Percentiles rank a stretch among this genome's conserved stretches.
Conservation (phyloP, 2,113 vertebrate genomes). For the Pao palembangensis region DNA sequence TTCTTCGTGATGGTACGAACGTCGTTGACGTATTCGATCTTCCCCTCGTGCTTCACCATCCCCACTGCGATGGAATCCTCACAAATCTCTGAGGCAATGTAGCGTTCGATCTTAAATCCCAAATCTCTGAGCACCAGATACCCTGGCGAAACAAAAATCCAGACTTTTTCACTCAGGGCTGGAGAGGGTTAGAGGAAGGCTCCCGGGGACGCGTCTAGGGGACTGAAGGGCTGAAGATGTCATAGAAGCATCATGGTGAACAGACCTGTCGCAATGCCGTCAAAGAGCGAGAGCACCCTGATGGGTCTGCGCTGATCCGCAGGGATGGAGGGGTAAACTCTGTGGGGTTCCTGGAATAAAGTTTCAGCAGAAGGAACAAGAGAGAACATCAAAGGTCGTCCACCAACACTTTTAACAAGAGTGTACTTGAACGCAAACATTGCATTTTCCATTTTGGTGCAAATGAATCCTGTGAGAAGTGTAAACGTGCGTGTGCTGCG, state of each 20-base stretch:
- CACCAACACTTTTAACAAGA: no score
- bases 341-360: conserved; percentile 81
- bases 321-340: conserved; percentile 87
- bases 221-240: background rate
- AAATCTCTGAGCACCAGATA: conserved; percentile 90
- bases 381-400: background rate
- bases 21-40: conserved; percentile 85
- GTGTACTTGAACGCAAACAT: no score
- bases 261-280: conserved; percentile 90
- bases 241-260: background rate
- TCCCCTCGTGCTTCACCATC: conserved; percentile 83
- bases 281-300: conserved; percentile 89
- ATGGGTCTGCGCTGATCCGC: conserved; percentile 81
- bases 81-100: conserved; percentile 90
- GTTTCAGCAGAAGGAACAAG: no score
- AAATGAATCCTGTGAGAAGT: background rate
- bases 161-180: background rate
- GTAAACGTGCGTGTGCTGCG: conserved; percentile 19
- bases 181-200: background rate
- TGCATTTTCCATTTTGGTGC: no score
- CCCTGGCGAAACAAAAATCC: conserved; percentile 66
- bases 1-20: conserved; percentile 89
- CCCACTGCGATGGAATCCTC: conserved; percentile 84
- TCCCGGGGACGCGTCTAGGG: no score
- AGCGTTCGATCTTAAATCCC: conserved; percentile 88